Evolutionary conservation across 2,113 vertebrate species (phyloP).

Genomic region (Cheirogaleus medius): DNA sequence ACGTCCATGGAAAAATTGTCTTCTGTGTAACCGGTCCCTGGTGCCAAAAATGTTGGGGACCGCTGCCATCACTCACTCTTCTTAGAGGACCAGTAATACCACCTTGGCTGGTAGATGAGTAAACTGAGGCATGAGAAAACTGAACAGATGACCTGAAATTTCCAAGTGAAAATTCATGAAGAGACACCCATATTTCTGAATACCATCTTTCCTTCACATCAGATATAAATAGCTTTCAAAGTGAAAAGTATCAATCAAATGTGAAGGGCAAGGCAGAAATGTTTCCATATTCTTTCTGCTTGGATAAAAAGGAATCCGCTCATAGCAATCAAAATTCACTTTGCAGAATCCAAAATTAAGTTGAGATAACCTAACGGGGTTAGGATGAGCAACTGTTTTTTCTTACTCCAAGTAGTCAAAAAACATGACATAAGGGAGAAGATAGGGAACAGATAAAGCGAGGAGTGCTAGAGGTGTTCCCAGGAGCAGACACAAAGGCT

Average conservation of each 20-base stretch:
- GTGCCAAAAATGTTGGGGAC: too few species aligned
- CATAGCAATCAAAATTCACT: conserved; percentile 46
- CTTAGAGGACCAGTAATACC: not conserved
- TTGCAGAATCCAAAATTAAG: conserved; percentile 44
- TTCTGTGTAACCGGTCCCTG: too few species aligned
- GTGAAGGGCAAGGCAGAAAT: conserved; percentile 74
- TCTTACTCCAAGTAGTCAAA: not conserved
- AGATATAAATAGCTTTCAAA: conserved; percentile 77
- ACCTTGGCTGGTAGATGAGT: not conserved
- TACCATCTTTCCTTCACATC: conserved; percentile 67
- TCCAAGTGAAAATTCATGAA: conserved; percentile 62
- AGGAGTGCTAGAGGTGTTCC: not conserved
- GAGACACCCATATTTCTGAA: conserved; percentile 69
- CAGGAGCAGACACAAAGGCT: not conserved
- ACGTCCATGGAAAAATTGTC: too few species aligned
- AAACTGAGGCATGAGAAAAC: conserved; percentile 44
- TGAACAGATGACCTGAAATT: conserved; percentile 58
- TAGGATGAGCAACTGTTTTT: not conserved
- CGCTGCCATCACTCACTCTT: not conserved
- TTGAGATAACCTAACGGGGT: not conserved
- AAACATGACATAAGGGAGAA: not conserved
- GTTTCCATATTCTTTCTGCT: conserved; percentile 61
- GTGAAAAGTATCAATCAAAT: conserved; percentile 81
- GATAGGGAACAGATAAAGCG: not conserved
- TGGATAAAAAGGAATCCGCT: conserved; percentile 60